These are phyloP conservation scores for Caradrina clavipalpis DNA, from an alignment of 2,888 invertebrate genomes.

Conservation along the genomic window DNA sequence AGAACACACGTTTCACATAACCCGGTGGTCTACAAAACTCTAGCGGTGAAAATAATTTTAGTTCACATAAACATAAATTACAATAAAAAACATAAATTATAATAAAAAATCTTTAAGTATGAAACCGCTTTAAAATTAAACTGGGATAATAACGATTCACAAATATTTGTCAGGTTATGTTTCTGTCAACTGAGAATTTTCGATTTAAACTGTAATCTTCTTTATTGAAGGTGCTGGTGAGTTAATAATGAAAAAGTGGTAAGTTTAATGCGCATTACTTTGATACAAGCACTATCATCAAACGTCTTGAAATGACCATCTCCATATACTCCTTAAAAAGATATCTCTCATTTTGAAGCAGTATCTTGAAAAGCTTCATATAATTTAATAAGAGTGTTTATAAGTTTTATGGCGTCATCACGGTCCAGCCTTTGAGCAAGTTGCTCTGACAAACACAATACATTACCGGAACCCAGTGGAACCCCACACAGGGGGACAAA, in stretches of 20 bases:
- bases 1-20: too few relatives aligned
- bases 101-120: not conserved
- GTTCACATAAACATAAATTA: too few relatives aligned
- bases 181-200: not conserved
- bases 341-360: not conserved
- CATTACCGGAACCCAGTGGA: conserved; percentile 6
- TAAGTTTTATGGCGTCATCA: not conserved
- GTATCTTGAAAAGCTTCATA: not conserved
- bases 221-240: not conserved
- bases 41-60: too few relatives aligned
- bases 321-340: not conserved
- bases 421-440: not conserved
- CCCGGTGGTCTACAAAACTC: too few relatives aligned
- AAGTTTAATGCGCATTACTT: not conserved
- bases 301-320: not conserved
- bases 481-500: conserved; percentile 14
- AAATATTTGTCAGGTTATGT: not conserved
- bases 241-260: not conserved
- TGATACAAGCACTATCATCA: not conserved
- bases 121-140: not conserved
- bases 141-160: not conserved
- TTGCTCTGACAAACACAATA: not conserved
- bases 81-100: not conserved
- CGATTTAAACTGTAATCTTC: too few relatives aligned
- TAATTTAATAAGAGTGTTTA: not conserved